These are phyloP conservation scores for Lutraria lutraria DNA, from an alignment of 2,888 invertebrate species.

Conservation along the genomic window DNA sequence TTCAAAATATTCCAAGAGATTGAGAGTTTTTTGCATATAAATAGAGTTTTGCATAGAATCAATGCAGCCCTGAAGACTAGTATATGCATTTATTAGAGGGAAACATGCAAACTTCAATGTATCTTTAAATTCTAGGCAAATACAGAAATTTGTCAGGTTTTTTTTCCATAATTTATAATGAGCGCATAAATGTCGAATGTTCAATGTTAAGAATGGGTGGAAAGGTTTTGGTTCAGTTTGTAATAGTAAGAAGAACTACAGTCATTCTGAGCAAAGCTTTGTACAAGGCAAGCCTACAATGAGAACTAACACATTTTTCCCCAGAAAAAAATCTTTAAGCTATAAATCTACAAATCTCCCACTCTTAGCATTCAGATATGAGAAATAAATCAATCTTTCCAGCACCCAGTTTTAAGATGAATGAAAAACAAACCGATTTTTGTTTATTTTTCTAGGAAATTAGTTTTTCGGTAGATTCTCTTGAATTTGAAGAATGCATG, in stretches of 20 bases:
- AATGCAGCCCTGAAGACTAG: constrained; percentile 13
- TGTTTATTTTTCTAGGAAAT: constrained; percentile 28
- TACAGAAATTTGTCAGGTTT: background rate
- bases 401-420: constrained; percentile 20
- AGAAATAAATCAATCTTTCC: constrained; percentile 11
- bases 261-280: background rate
- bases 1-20: constrained; percentile 16
- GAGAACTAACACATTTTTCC: background rate
- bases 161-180: constrained; percentile 16
- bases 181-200: background rate
- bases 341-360: constrained; percentile 2
- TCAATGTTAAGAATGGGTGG: background rate
- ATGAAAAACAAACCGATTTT: constrained; percentile 24
- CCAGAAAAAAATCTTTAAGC: background rate
- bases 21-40: constrained; percentile 18
- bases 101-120: constrained; percentile 19
- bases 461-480: constrained; percentile 25
- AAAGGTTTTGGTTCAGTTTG: background rate
- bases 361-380: constrained; percentile 4
- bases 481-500: constrained; percentile 27
- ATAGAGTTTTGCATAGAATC: constrained; percentile 10
- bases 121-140: constrained; percentile 4
- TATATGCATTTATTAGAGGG: constrained; percentile 6
- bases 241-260: background rate
- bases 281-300: background rate